phyloP scores from a whole-genome alignment of 1,140 invertebrate genomes.

The Cataglyphis hispanica region DNA sequence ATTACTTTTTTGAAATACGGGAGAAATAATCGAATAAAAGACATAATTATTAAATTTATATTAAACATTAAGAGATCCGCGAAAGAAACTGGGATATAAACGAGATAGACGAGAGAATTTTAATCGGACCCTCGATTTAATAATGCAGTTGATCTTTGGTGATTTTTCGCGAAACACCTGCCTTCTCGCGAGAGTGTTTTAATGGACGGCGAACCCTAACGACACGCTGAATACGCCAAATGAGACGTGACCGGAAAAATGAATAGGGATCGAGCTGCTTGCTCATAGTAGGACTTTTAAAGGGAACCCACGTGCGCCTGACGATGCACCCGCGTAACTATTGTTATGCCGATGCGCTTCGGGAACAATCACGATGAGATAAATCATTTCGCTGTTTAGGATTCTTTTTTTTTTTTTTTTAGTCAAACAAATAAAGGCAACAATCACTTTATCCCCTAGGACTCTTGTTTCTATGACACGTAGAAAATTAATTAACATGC shows the following conservation, averaged over 20 bases:
- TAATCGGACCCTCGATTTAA: neutral
- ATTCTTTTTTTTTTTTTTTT: constrained; percentile 11
- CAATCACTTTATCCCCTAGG: neutral
- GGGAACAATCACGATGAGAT: constrained; percentile 24
- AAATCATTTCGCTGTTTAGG: constrained; percentile 11
- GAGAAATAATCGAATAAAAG: neutral
- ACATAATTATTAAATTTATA: constrained; percentile 26
- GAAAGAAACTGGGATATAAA: neutral
- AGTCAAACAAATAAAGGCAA: neutral
- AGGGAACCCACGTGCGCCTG: constrained; percentile 44
- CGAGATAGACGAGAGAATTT: neutral
- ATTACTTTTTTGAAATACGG: neutral
- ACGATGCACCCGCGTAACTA: constrained; percentile 49
- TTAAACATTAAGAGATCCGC: neutral
- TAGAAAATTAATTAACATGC: neutral
- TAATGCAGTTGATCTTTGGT: neutral
- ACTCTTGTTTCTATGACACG: neutral
- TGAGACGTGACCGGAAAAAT: constrained; percentile 57
- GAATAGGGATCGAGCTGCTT: constrained; percentile 13
- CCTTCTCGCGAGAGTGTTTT: constrained; percentile 4
- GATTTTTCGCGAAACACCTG: constrained; percentile 32
- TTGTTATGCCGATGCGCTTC: constrained; percentile 42
- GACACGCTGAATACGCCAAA: constrained; percentile 53
- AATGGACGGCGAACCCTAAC: constrained; percentile 28
- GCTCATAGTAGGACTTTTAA: constrained; percentile 13